Evolutionary conservation across 37 sponge, comb jelly and placozoan genomes (phyloP).

Genomic region (Bolinopsis microptera): DNA sequence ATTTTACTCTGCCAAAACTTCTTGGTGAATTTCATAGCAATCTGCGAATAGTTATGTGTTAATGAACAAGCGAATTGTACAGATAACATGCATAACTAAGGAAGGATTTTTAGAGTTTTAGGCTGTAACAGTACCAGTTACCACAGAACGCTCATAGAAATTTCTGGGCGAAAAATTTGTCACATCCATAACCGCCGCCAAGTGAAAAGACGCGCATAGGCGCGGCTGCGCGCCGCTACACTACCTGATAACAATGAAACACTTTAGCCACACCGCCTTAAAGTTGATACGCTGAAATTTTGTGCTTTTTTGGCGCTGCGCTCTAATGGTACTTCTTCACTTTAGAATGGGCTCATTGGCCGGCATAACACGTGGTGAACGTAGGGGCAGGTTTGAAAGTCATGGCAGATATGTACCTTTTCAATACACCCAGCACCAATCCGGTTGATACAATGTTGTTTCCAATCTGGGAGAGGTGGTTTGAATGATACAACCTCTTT

Average conservation of each 20-base stretch:
- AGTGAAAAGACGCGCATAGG: not conserved
- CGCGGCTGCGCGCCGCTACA: slow-evolving; percentile 47
- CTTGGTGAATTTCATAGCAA: slow-evolving; percentile 74
- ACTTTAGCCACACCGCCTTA: not conserved
- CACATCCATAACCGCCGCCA: not conserved
- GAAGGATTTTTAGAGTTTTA: too few relatives aligned
- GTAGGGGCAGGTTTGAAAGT: too few relatives aligned
- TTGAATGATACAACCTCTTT: slow-evolving; percentile 68
- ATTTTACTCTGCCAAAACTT: slow-evolving; percentile 78
- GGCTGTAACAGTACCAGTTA: too few relatives aligned
- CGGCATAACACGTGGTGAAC: not conserved
- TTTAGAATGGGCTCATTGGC: not conserved
- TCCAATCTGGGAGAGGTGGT: slow-evolving; percentile 76
- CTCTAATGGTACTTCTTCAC: not conserved
- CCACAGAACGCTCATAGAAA: too few relatives aligned
- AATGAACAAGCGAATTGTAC: too few relatives aligned
- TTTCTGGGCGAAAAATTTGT: too few relatives aligned
- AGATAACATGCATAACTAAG: too few relatives aligned
- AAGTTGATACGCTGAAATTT: slow-evolving; percentile 15
- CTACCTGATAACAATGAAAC: slow-evolving; percentile 36
- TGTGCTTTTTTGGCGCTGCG: slow-evolving; percentile 39
- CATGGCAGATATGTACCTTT: slow-evolving; percentile 70
- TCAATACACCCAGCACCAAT: slow-evolving; percentile 87
- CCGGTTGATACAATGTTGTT: slow-evolving; percentile 71
- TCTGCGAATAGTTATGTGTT: too few relatives aligned